Evolutionary conservation across 2,797 vertebrate species (phyloP), one percentile per base, ranked within the genome.

Genomic region (Lerista edwardsae): DNA sequence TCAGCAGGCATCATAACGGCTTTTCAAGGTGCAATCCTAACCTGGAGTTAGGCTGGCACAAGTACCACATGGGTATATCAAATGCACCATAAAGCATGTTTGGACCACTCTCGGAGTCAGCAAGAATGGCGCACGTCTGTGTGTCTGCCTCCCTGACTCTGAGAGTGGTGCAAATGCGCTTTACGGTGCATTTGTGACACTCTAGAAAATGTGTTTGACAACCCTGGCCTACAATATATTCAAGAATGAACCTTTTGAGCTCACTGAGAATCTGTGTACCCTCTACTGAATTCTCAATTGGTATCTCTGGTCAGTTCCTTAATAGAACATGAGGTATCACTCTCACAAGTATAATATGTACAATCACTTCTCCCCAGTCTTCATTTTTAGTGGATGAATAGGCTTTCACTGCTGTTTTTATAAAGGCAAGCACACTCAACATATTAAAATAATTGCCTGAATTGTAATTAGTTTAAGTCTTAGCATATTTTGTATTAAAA

Each of bases 361-460:
- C 25, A 67, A 34, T 39, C 21, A 65, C 61, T 61, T 64, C 19
- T 39, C 31, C 51, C 47, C 1, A 10, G 62, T 57, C 19, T 23
- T 76, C 39, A 76, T 76, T 41, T 83, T 75, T 68, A n/a, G 14
- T 61, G 61, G 31, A 27, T 6, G 27, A 57, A 71, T 25, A 76
- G 8, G n/a, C 47, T 76, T 75, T 2, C 6, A 64, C 36, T 68
- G 34, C 25, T 41, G 9, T 80, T 71, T 71, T 71, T 59, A 57
- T 5, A 67, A 47, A 68, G 57, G 64, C 75, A 83, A 76, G 21
- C 17, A 68, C 25, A 67, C 15, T n/a, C 36, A 39, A 67, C 47
- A 41, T 44, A 36, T 57, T 41, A 75, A 67, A 83, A 55, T 75
- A 75, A 83, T 75, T 83, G 75, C 62, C 62, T 82, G 25, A 72